phyloP scores from a whole-genome alignment of 2,113 vertebrate species.

The Varanus salvator region DNA sequence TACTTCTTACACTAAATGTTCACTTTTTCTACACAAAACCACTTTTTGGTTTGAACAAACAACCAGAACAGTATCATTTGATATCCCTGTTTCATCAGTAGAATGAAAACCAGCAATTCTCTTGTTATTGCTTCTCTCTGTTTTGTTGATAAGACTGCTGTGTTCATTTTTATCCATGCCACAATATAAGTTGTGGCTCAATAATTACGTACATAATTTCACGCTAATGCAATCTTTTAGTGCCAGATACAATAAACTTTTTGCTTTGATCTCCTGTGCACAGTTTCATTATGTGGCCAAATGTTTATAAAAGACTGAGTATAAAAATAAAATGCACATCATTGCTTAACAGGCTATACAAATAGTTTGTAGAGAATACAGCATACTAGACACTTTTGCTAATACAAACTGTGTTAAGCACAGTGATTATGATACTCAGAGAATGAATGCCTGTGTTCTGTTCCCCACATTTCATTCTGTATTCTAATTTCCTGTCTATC shows the following conservation, averaged over 20 bases:
- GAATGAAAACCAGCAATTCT: not conserved
- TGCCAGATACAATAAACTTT: constrained; percentile 24
- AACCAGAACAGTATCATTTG: not conserved
- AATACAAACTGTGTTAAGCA: constrained; percentile 34
- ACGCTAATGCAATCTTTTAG: constrained; percentile 18
- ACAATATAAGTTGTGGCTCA: constrained; percentile 2
- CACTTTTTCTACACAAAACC: not conserved
- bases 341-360: constrained; percentile 23
- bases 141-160: not conserved
- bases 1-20: not conserved
- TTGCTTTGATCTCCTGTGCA: not conserved
- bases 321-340: constrained; percentile 50
- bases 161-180: constrained; percentile 17
- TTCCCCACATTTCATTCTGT: accelerated
- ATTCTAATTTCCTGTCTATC: not conserved
- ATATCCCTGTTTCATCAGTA: not conserved
- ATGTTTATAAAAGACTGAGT: constrained; percentile 37
- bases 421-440: not conserved
- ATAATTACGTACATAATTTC: constrained; percentile 33
- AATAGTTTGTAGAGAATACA: not conserved
- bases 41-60: not conserved
- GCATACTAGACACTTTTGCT: constrained; percentile 8
- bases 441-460: constrained; percentile 8
- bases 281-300: constrained; percentile 10
- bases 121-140: not conserved